Percentiles rank a stretch among this genome's conserved stretches.
Evolutionary conservation across 2,113 vertebrate genomes (phyloP).

Genomic region (Antennarius striatus): DNA sequence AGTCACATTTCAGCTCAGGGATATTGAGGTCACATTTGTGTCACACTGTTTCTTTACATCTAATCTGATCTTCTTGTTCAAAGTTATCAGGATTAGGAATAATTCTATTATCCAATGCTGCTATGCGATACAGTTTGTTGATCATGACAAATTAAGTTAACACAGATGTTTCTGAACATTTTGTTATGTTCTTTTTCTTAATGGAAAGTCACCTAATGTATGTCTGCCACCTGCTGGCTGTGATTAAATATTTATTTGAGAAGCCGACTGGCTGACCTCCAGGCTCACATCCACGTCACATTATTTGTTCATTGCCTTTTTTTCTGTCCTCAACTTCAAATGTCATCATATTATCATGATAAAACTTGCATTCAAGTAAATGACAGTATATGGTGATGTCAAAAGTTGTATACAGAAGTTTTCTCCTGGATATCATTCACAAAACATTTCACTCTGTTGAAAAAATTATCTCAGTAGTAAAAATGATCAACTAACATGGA

Average conservation of each 20-base stretch:
- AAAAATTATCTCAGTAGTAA: not conserved
- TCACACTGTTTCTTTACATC: constrained; percentile 23
- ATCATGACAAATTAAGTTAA: not conserved
- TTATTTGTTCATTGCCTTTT: not conserved
- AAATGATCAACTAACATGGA: too few relatives aligned
- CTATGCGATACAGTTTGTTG: not conserved
- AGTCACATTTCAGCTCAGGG: constrained; percentile 7
- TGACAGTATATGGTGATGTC: too few relatives aligned
- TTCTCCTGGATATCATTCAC: not conserved
- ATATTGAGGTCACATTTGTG: constrained; percentile 17
- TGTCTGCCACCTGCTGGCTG: constrained; percentile 61
- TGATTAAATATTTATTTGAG: too few relatives aligned
- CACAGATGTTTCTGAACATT: constrained; percentile 15
- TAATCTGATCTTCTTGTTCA: constrained; percentile 16
- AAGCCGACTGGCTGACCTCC: too few relatives aligned
- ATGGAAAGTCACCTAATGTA: not conserved
- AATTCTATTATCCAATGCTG: not conserved
- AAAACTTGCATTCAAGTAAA: not conserved
- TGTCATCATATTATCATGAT: not conserved
- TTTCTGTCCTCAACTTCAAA: not conserved
- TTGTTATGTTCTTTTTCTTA: not conserved
- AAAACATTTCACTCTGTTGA: not conserved
- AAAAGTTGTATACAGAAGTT: not conserved
- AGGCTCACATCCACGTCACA: not conserved
- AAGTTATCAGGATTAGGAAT: not conserved